These are phyloP conservation scores for Meloidogyne floridensis DNA, from an alignment of 1,140 invertebrate species.

Conservation along the genomic window DNA sequence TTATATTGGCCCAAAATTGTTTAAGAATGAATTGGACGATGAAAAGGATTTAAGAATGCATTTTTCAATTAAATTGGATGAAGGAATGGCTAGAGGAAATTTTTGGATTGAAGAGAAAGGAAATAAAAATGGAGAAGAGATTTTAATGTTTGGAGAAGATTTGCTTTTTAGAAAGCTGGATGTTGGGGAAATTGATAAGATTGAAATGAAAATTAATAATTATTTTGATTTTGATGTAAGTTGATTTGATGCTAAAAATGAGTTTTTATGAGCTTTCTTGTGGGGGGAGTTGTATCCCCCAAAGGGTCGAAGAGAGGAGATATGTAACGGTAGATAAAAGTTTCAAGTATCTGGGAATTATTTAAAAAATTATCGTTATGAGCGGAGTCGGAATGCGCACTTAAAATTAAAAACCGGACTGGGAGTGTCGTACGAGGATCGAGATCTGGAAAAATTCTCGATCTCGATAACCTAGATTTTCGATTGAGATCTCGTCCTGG, in stretches of 20 bases:
- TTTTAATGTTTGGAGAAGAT: not conserved
- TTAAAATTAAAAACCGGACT: too few species aligned
- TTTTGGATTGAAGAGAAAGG: not conserved
- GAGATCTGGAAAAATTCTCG: too few species aligned
- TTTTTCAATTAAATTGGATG: not conserved
- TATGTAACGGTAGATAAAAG: too few species aligned
- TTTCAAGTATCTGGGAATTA: too few species aligned
- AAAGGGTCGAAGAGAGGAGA: too few species aligned
- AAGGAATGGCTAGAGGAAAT: not conserved
- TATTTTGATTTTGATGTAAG: not conserved
- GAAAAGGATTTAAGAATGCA: not conserved
- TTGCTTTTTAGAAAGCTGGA: not conserved
- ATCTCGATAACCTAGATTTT: too few species aligned
- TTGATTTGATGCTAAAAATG: not conserved
- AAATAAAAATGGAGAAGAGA: not conserved
- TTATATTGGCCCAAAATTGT: not conserved
- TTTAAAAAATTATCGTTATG: too few species aligned
- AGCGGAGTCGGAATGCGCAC: too few species aligned
- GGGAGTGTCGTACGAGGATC: too few species aligned
- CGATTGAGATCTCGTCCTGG: too few species aligned
- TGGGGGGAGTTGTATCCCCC: too few species aligned
- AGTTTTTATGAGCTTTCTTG: too few species aligned
- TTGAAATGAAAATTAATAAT: slow-evolving; percentile 11
- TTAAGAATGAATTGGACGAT: not conserved
- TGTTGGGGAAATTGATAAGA: not conserved